phyloP scores from a whole-genome alignment of 2,797 vertebrate genomes.

The Harpagifer antarcticus region DNA sequence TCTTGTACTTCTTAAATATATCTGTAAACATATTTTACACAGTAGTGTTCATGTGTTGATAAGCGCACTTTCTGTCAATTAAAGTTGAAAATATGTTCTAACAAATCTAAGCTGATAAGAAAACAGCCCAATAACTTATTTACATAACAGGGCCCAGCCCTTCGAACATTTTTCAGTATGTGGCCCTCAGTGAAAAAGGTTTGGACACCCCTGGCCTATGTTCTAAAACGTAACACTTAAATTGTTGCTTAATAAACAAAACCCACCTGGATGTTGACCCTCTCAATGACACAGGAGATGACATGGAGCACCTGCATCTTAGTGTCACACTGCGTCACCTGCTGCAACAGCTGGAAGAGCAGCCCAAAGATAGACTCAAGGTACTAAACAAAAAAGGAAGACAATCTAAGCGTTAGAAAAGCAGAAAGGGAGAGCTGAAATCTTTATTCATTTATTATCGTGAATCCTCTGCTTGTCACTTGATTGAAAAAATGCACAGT shows the following conservation, averaged over 20 bases:
- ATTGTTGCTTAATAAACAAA: background rate
- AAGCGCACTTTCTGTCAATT: no score
- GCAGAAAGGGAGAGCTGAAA: background rate
- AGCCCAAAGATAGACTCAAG: slow-evolving; percentile 94
- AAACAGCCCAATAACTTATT: no score
- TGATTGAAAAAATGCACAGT: background rate
- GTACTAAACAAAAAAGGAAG: slow-evolving; percentile 83
- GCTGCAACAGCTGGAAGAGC: slow-evolving; percentile 95
- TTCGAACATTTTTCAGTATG: no score
- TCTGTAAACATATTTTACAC: no score
- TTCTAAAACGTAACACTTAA: background rate
- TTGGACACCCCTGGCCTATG: no score
- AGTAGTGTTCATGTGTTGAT: no score
- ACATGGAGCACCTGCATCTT: slow-evolving; percentile 99
- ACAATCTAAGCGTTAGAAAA: background rate
- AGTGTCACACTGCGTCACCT: slow-evolving; percentile 96
- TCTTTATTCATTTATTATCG: background rate
- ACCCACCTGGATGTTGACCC: slow-evolving; percentile 94
- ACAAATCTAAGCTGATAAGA: no score
- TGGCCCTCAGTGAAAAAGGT: no score
- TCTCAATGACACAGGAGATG: slow-evolving; percentile 96
- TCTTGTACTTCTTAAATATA: no score
- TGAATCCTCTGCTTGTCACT: background rate
- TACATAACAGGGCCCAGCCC: no score
- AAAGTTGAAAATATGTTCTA: no score